Conservation (phyloP, 2,113 vertebrate species). For the Colossoma macropomum region DNA sequence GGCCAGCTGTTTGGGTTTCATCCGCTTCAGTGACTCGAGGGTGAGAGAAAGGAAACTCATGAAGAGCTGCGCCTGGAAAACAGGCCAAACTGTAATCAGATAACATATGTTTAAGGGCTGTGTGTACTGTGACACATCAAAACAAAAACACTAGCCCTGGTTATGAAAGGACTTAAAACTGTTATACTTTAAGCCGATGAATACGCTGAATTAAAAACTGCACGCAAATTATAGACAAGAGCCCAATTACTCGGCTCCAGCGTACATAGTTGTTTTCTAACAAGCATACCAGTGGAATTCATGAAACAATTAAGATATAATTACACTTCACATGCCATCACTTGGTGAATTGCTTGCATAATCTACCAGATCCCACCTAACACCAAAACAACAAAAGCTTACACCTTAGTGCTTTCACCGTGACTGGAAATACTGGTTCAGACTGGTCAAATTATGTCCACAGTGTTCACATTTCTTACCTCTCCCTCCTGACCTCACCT, state of each 20-base stretch:
- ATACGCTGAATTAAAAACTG: neutral
- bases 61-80: neutral
- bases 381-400: slow-evolving; percentile 3
- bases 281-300: neutral
- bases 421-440: slow-evolving; percentile 39
- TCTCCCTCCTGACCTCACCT: slow-evolving; percentile 34
- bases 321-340: neutral
- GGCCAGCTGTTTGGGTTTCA: slow-evolving; percentile 37
- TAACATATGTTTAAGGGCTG: slow-evolving; percentile 22
- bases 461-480: slow-evolving; percentile 9
- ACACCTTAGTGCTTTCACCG: neutral
- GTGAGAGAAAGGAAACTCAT: slow-evolving; percentile 8
- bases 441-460: slow-evolving; percentile 24
- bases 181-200: neutral
- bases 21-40: slow-evolving; percentile 22
- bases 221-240: neutral
- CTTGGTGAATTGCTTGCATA: neutral
- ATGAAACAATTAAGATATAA: neutral
- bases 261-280: neutral
- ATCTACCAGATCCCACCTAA: slow-evolving; percentile 4
- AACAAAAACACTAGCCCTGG: slow-evolving; percentile 4
- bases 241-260: neutral
- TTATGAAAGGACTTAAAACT: slow-evolving; percentile 5
- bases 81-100: slow-evolving; percentile 32
- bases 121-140: slow-evolving; percentile 15